Evolutionary conservation across 2,113 vertebrate genomes (phyloP), one percentile per base, ranked within the genome.

Genomic region (Psephotus haematonotus): DNA sequence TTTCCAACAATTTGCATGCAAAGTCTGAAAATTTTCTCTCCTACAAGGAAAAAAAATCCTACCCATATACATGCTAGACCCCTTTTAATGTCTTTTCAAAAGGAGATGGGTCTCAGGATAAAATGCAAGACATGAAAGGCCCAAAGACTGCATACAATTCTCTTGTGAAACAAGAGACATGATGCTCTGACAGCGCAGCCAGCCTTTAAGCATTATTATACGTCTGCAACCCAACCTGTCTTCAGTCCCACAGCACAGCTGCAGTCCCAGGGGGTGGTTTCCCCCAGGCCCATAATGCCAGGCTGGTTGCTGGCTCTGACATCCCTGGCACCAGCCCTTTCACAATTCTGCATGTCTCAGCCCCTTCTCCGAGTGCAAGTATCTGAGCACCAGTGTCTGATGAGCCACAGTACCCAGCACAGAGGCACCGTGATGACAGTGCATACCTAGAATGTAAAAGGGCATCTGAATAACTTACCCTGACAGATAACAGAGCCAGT

Each of bases 351-450:
- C 2, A 0, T 5, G 0, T 19, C 57, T n/a, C 80, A 49, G 15
- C 28, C 60, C 43, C 35, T 55, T 35, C 35, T 17, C 70, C 1
- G 0, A 53, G 63, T 4, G 18, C 52, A 8, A 1, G 0, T 13
- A 46, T 4, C 41, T 1, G 1, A 11, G 23, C 4, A 9, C 27
- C 3, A 1, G 33, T 7, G 31, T 46, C 79, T 62, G 41, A 69
- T 44, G 41, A 65, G 63, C 22, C 5, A 0, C 86, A 41, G 47
- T 0, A 31, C 25, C 31, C 75, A 10, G 31, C 50, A 28, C 29
- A 29, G 55, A 52, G 62, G 19, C 44, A 57, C 47, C 1, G 0
- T 0, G 11, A 49, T 6, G 11, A 46, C 35, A 64, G 20, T 2
- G 2, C 1, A 0, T 18, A 50, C 39, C 46, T 60, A 39, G 35